Evolutionary conservation across 2,113 vertebrate species (phyloP), one percentile per base, ranked within the genome.

Genomic region (Cebidichthys violaceus): DNA sequence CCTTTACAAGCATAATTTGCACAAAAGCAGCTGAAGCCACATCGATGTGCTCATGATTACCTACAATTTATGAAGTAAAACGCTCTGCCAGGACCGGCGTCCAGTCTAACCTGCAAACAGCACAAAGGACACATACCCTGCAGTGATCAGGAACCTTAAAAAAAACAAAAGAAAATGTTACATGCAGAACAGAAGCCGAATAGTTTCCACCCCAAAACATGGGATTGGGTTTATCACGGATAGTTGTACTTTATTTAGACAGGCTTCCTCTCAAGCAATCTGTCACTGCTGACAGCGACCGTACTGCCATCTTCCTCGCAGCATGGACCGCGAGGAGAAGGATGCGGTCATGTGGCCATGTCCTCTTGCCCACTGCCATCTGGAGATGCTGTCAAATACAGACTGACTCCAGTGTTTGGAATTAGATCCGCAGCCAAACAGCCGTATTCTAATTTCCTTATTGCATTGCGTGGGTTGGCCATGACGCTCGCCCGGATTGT

Each of bases 331-430:
- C 37, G 9, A n/a, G n/a, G 67, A 50, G 69, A 77, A 79, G 61
- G 52, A 82, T 60, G 70, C 52, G 77, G 90, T 90, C 90, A 86
- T 79, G 75, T 91, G 90, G 85, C 55, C 79, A 4, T 27, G 82
- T 83, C 88, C 81, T 68, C 72, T 57, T 62, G 76, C 84, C 86
- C 70, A 20, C 79, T 62, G 87, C 92, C 94, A 95, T 93, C 93
- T 94, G 93, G 90, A 94, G 88, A 92, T 54, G 9, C 85, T 89
- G 90, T 92, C 92, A 90, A 77, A 80, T 65, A 31, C 41, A 84
- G 77, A 73, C 83, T 73, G 81, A 73, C 61, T 59, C 45, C 54
- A 59, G 70, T 70, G 79, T 85, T 86, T 75, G 77, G 81, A 81
- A 62, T 69, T 37, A 75, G 72, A 90, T 77, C 45, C 55, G 67